Percentiles rank a stretch among this genome's conserved stretches.
These are phyloP conservation scores for Drosophila percnosoma DNA, from an alignment of 2,888 invertebrate species.

Conservation along the genomic window DNA sequence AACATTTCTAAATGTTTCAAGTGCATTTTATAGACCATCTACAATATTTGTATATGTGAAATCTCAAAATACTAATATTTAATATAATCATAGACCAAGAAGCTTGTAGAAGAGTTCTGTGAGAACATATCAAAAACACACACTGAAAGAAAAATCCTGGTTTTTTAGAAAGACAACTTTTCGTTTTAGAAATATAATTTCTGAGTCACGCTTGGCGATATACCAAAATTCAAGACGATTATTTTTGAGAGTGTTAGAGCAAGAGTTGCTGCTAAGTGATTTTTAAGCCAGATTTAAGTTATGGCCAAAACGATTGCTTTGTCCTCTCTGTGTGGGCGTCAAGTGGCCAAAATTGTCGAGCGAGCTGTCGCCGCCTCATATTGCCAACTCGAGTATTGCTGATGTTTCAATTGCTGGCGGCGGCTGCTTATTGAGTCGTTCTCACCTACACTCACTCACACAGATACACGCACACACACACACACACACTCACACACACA, in stretches of 20 bases:
- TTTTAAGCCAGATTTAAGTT: slow-evolving; percentile 76
- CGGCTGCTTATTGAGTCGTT: slow-evolving; percentile 26
- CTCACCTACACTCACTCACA: slow-evolving; percentile 10
- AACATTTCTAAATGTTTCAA: not conserved
- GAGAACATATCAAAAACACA: not conserved
- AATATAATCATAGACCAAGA: not conserved
- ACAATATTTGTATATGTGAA: not conserved
- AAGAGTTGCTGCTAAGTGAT: slow-evolving; percentile 64
- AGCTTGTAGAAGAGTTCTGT: not conserved
- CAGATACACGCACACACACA: not conserved
- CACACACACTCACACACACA: no score
- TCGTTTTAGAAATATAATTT: not conserved
- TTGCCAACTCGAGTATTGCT: slow-evolving; percentile 82
- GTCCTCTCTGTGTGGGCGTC: slow-evolving; percentile 60
- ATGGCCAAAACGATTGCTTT: slow-evolving; percentile 56
- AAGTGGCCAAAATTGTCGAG: slow-evolving; percentile 58
- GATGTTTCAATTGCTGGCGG: slow-evolving; percentile 82
- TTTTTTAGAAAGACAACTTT: not conserved
- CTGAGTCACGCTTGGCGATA: not conserved
- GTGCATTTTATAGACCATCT: not conserved
- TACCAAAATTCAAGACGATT: not conserved
- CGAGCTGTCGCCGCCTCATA: slow-evolving; percentile 60
- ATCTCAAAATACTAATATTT: no score
- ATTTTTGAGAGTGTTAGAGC: not conserved
- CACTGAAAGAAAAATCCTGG: not conserved